These are phyloP conservation scores for Tamias sibiricus DNA, from an alignment of 2,113 vertebrate genomes.

Conservation along the genomic window DNA sequence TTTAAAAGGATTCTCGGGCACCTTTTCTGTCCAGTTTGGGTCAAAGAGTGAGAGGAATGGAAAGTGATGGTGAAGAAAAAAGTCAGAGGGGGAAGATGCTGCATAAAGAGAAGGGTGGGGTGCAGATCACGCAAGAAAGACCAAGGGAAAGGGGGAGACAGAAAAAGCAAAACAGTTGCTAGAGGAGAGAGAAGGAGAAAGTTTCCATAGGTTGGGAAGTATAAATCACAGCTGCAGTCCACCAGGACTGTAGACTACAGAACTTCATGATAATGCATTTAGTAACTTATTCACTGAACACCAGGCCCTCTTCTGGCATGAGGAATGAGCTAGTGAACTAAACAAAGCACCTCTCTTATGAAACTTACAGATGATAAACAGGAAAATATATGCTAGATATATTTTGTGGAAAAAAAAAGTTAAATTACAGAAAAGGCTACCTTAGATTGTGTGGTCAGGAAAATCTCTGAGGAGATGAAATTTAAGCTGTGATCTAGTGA, in stretches of 20 bases:
- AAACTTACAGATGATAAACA: not conserved
- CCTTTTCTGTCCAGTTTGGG: not conserved
- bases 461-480: not conserved
- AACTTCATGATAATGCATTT: not conserved
- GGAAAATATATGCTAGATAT: not conserved
- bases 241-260: not conserved
- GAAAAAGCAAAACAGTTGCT: not conserved
- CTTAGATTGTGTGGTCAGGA: not conserved
- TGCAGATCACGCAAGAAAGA: not conserved
- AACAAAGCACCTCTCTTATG: conserved; percentile 1
- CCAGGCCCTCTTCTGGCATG: not conserved
- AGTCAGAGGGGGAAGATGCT: not conserved
- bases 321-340: not conserved
- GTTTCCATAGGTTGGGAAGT: not conserved
- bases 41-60: not conserved
- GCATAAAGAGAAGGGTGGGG: not conserved
- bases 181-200: not conserved
- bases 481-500: not conserved
- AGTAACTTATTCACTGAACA: not conserved
- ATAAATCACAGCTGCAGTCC: not conserved
- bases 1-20: not conserved
- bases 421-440: not conserved
- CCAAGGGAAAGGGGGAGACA: not conserved
- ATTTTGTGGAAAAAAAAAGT: not conserved
- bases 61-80: not conserved